Evolutionary conservation across 1,140 invertebrate species (phyloP).

Genomic region (Sinella curviseta): DNA sequence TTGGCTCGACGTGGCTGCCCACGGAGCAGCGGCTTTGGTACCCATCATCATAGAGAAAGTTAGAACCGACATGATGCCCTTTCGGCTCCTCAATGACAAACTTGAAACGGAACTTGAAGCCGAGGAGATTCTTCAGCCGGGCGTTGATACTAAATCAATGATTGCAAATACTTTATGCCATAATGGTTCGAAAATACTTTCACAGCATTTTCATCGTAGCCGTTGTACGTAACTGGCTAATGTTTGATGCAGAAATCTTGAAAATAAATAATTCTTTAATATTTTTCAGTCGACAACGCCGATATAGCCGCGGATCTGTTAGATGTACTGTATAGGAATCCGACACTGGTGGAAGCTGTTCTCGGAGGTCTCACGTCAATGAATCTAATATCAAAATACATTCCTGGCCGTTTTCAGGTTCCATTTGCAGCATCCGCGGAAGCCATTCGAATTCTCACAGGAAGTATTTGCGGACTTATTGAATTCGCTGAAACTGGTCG

Average conservation of each 20-base stretch:
- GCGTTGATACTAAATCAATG: neutral
- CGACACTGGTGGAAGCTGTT: neutral
- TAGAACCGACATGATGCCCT: neutral
- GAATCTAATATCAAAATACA: neutral
- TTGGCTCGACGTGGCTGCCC: neutral
- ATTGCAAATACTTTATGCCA: neutral
- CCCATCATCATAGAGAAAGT: neutral
- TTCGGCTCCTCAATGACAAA: neutral
- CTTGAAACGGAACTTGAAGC: neutral
- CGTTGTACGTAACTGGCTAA: neutral
- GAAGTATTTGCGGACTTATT: neutral
- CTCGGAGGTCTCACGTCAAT: neutral
- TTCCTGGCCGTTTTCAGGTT: neutral
- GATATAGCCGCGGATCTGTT: neutral
- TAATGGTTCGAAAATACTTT: too few species aligned
- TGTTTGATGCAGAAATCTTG: neutral
- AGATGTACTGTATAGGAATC: neutral
- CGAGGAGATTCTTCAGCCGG: neutral
- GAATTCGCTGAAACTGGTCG: neutral
- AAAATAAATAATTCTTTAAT: neutral
- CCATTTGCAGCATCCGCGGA: neutral
- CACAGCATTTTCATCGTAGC: too few species aligned
- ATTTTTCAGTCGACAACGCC: neutral
- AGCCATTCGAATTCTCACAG: neutral
- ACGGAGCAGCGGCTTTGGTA: neutral